phyloP scores from a whole-genome alignment of 1,140 invertebrate genomes.

The Pachyrhynchus sulphureomaculatus region DNA sequence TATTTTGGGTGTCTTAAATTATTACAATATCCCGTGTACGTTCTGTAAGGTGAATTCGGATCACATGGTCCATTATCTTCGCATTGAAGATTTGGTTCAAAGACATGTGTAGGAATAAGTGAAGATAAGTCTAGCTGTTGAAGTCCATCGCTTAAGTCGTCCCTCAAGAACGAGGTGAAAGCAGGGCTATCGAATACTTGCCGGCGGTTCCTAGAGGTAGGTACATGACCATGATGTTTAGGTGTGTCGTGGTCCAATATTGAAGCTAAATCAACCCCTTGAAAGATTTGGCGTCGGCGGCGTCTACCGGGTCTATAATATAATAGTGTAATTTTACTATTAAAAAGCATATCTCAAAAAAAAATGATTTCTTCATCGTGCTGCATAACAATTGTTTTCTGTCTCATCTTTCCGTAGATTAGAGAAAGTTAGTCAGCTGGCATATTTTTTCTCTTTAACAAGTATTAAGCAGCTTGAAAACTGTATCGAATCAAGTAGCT shows the following conservation, averaged over 20 bases:
- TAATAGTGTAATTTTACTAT: too few relatives aligned
- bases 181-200: constrained; percentile 72
- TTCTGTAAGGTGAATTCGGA: constrained; percentile 75
- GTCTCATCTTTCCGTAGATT: too few relatives aligned
- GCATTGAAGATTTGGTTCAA: constrained; percentile 55
- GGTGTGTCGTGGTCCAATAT: background rate
- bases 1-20: constrained; percentile 83
- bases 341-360: too few relatives aligned
- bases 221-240: constrained; percentile 46
- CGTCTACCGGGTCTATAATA: too few relatives aligned
- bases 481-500: too few relatives aligned
- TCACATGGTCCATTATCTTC: constrained; percentile 76
- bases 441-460: too few relatives aligned
- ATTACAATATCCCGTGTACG: constrained; percentile 86
- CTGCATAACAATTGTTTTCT: too few relatives aligned
- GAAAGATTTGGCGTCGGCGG: too few relatives aligned
- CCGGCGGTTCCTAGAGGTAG: constrained; percentile 66
- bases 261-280: background rate
- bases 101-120: constrained; percentile 54
- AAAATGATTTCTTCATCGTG: too few relatives aligned
- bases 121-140: constrained; percentile 71
- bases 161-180: constrained; percentile 62
- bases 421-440: too few relatives aligned
- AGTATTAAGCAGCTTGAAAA: too few relatives aligned
- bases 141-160: constrained; percentile 69